phyloP scores from a whole-genome alignment of 1,140 invertebrate genomes.

The Zaprionus gabonicus region DNA sequence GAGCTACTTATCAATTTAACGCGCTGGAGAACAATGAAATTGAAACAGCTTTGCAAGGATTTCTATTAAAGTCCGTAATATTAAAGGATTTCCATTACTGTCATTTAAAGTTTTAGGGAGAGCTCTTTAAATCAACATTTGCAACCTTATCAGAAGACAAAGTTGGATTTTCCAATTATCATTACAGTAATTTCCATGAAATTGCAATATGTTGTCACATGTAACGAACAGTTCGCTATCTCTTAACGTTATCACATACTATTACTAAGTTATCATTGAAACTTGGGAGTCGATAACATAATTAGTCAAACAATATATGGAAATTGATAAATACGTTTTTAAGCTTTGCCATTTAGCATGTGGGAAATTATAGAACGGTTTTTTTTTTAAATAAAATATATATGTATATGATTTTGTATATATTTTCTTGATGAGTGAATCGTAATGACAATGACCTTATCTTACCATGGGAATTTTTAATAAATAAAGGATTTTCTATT shows the following conservation, averaged over 20 bases:
- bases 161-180: not conserved
- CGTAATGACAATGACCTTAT: not conserved
- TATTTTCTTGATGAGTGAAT: not conserved
- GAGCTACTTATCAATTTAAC: no score
- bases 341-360: not conserved
- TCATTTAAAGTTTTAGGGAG: not conserved
- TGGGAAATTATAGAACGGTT: not conserved
- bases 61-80: not conserved
- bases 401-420: not conserved
- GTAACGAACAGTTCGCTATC: not conserved
- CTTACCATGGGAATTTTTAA: not conserved
- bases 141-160: not conserved
- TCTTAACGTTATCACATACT: not conserved
- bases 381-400: not conserved
- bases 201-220: slow-evolving; percentile 4
- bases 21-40: no score
- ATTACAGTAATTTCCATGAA: slow-evolving; percentile 2
- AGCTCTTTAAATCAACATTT: not conserved
- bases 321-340: slow-evolving; percentile 33
- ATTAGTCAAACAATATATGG: slow-evolving; percentile 1
- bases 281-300: slow-evolving; percentile 4
- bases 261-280: not conserved
- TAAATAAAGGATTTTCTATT: not conserved
- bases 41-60: not conserved
- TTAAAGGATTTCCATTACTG: not conserved